phyloP scores from a whole-genome alignment of 2,888 invertebrate genomes.

The Eulithis testata region DNA sequence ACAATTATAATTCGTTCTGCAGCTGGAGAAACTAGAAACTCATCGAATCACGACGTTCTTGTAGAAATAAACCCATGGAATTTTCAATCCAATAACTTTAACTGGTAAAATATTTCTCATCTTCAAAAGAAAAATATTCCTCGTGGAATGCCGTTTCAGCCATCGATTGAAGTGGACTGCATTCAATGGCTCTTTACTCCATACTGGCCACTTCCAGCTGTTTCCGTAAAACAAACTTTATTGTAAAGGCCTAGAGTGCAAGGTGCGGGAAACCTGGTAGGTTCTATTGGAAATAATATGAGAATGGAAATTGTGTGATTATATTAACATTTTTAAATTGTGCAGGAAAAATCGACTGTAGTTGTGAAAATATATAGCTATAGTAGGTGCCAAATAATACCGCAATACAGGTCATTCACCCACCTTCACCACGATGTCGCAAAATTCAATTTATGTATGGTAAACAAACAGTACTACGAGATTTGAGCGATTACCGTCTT shows the following conservation, averaged over 20 bases:
- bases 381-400: too few species aligned
- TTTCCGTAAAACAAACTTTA: constrained; percentile 18
- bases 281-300: constrained; percentile 18
- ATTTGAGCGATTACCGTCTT: too few species aligned
- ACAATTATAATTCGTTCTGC: too few species aligned
- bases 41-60: too few species aligned
- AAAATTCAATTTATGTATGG: too few species aligned
- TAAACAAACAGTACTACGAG: too few species aligned
- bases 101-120: constrained; percentile 12
- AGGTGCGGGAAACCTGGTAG: not conserved
- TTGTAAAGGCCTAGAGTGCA: constrained; percentile 7
- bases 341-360: too few species aligned
- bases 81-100: constrained; percentile 2
- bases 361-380: too few species aligned
- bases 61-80: too few species aligned
- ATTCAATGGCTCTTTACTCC: constrained; percentile 23
- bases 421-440: too few species aligned
- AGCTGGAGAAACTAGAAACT: too few species aligned
- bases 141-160: constrained; percentile 27
- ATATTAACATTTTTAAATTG: constrained; percentile 3
- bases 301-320: constrained; percentile 20
- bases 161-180: constrained; percentile 27
- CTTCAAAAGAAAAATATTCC: constrained; percentile 23
- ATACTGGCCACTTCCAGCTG: constrained; percentile 16
- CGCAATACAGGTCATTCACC: too few species aligned